phyloP scores from a whole-genome alignment of 2,888 invertebrate genomes.

The Sinohyriopsis cumingii region DNA sequence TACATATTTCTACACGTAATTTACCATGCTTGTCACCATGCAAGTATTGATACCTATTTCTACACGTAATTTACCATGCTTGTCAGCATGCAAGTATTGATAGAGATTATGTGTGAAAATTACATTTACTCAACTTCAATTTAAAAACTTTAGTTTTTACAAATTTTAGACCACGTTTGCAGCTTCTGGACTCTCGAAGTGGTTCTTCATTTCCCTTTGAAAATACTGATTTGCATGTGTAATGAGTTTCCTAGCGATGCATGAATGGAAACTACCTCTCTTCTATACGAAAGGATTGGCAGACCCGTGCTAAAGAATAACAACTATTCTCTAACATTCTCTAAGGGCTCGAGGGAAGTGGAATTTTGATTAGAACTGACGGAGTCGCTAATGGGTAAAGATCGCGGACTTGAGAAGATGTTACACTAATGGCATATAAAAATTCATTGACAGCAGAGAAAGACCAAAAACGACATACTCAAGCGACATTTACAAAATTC shows the following conservation, averaged over 20 bases:
- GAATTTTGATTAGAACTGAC: conserved; percentile 56
- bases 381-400: conserved; percentile 59
- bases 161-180: too few relatives aligned
- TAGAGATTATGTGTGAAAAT: too few relatives aligned
- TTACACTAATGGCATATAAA: conserved; percentile 44
- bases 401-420: conserved; percentile 30
- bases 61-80: too few relatives aligned
- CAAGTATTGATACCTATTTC: too few relatives aligned
- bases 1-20: too few relatives aligned
- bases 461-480: conserved; percentile 42
- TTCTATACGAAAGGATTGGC: neutral
- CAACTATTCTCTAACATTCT: conserved; percentile 18
- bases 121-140: too few relatives aligned
- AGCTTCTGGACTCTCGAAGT: too few relatives aligned
- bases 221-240: conserved; percentile 18
- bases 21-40: too few relatives aligned
- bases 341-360: conserved; percentile 21
- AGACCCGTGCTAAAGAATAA: conserved; percentile 18
- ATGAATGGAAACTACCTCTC: conserved; percentile 5
- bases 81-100: too few relatives aligned
- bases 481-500: conserved; percentile 58
- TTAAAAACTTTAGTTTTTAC: too few relatives aligned
- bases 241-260: conserved; percentile 14
- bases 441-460: conserved; percentile 43
- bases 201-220: too few relatives aligned